phyloP scores from a whole-genome alignment of 2,888 invertebrate species.

The Hydropsyche betteni region DNA sequence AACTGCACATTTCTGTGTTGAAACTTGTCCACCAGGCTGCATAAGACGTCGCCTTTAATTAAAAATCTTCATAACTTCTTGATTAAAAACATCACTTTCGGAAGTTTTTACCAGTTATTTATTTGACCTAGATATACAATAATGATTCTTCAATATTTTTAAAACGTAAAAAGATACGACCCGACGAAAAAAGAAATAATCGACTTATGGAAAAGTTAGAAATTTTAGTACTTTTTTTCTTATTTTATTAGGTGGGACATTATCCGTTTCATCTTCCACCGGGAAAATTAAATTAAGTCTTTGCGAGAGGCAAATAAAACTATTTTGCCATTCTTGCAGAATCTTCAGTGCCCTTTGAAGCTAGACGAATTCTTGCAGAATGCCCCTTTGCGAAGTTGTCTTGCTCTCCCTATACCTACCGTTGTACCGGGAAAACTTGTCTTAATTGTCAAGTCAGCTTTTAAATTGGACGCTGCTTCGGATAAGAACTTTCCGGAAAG shows the following conservation, averaged over 20 bases:
- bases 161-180: too few species aligned
- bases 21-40: background rate
- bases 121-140: too few species aligned
- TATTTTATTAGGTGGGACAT: too few species aligned
- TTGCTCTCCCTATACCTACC: slow-evolving; percentile 11
- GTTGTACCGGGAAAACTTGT: slow-evolving; percentile 38
- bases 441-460: slow-evolving; percentile 42
- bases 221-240: too few species aligned
- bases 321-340: slow-evolving; percentile 34
- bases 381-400: slow-evolving; percentile 38
- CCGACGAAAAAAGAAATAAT: too few species aligned
- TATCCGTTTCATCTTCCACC: too few species aligned
- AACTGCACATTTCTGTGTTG: background rate
- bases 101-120: background rate
- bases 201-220: too few species aligned
- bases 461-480: slow-evolving; percentile 34
- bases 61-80: slow-evolving; percentile 25
- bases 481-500: slow-evolving; percentile 28
- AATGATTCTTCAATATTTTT: too few species aligned
- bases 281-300: slow-evolving; percentile 27
- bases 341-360: slow-evolving; percentile 38
- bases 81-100: slow-evolving; percentile 18
- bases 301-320: slow-evolving; percentile 33
- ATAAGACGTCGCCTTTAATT: slow-evolving; percentile 11
- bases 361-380: slow-evolving; percentile 38